Base-by-base conservation (phyloP, 1,140 invertebrate species). In the Cydia pomonella region DNA sequence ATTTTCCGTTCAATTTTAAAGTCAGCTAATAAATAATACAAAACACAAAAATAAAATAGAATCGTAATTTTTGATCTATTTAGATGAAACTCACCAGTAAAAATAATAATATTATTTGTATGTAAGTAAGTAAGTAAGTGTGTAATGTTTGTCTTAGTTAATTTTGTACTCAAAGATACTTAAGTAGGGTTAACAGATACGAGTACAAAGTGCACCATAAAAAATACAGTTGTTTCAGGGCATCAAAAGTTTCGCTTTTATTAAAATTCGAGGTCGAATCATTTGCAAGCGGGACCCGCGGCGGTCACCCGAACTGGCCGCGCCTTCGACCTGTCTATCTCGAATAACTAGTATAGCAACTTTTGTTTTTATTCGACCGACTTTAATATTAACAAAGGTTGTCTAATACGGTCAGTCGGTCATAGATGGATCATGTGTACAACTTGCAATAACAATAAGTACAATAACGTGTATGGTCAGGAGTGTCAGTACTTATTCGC, bases 341-440 rank as follows among this genome's bases (percentile, higher is more conserved):
- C 79, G 84, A 85, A 85, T 87, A 89, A 91, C 88, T 86, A 78
- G 89, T 87, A 85, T 81, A 73, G 82, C 84, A 79, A 91, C 88
- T 91, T 91, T 91, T 90, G 84, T 87, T 90, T 91, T 91, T 90
- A 83, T 84, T 84, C 77, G 80, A 80, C 83, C 80, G 80, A 83
- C 74, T 82, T 88, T 72, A 50, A 75, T 10, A 76, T 72, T 74
- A 75, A 77, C 75, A 78, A 77, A 76, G 77, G 72, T 81, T 79
- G 64, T 69, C 64, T 69, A n/a, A n/a, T n/a, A 69, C 29, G 64
- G 64, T 69, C 64, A 69, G 29, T 69, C 64, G 64, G 64, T 69
- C 64, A 69, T 41, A 38, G 27, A 69, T 33, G 53, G 23, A 66
- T 66, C 76, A 41, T 76, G 33, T 69, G 75, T 75, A 16, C 38